Conservation (phyloP, 2,113 vertebrate genomes). For the Crotophaga sulcirostris region DNA sequence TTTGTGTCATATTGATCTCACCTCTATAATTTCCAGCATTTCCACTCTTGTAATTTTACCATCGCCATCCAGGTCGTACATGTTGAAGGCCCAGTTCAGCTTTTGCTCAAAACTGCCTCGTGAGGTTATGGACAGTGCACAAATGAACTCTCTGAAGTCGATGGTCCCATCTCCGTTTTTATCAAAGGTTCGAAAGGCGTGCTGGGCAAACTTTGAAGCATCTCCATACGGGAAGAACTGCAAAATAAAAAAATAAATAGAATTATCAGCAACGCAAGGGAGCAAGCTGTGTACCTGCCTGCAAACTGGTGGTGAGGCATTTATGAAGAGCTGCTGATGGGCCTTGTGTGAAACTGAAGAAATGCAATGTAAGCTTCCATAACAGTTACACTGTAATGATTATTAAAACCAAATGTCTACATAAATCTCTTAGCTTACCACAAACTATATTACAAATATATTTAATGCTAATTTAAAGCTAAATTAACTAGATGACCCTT, state of each 20-base stretch:
- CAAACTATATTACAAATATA: neutral
- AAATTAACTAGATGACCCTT: neutral
- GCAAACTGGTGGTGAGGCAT: neutral
- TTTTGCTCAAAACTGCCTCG: conserved; percentile 98
- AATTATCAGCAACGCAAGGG: neutral
- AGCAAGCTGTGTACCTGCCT: neutral
- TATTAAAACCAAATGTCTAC: neutral
- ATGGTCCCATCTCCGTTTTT: conserved; percentile 97
- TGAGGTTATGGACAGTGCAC: conserved; percentile 96
- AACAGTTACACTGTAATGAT: neutral
- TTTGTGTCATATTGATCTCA: conserved; percentile 47
- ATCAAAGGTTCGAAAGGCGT: conserved; percentile 98
- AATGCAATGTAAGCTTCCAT: fast-evolving
- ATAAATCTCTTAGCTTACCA: neutral
- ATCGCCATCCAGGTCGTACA: conserved; percentile 97
- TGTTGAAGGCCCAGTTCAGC: conserved; percentile 99
- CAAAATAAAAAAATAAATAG: neutral
- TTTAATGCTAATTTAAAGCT: neutral
- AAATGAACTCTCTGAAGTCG: conserved; percentile 99
- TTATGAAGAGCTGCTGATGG: neutral
- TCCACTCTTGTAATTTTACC: conserved; percentile 98
- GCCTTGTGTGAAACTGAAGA: neutral
- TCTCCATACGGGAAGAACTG: conserved; percentile 98
- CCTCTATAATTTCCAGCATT: conserved; percentile 99
- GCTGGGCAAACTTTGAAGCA: conserved; percentile 97